Base-by-base conservation (phyloP, 2,888 invertebrate species). In the Caenorhabditis imperialis region DNA sequence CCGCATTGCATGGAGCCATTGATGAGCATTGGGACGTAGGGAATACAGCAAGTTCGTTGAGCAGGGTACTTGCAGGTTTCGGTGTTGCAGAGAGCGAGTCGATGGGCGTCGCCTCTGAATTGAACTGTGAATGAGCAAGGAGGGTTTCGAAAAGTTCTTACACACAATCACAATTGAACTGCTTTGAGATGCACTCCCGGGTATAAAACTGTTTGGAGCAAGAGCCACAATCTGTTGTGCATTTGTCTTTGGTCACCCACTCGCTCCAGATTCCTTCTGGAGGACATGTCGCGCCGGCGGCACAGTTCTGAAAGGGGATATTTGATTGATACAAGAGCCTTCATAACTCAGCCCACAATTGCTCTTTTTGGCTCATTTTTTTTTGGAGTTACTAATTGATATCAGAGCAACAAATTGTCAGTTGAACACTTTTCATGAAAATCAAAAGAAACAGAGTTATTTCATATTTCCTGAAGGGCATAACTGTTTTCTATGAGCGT, bases 211-310 rank as follows among this genome's bases (percentile, higher is more conserved):
- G 18, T 7, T 27, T 8, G 10, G 30, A 42, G 30, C 63, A 65
- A 2, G 55, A 45, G 20, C 63, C 63, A 48, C 63, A 65, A 16
- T 22, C 14, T 30, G 27, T 33, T 1, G 38, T 12, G 22, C 63
- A 65, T 10, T 44, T 37, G 30, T 18, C n/a, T 50, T 40, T 47
- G 1, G 27, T 20, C 16, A 33, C 30, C 63, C 63, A 65, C 16
- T 65, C 55, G 7, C 38, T 47, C 63, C 63, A 65, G 10, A 65
- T 30, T 30, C 63, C 63, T 10, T 55, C 63, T 12, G 63, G 54
- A 12, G 63, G 63, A 30, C 55, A 54, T 38, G 27, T 47, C 3
- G 47, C 63, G 8, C 54, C 54, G 20, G 63, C 6, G 5, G 63
- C 45, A 37, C 63, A 63, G 6, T 45, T 25, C 60, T 62, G 12